Conservation (phyloP, 2,797 vertebrate species). For the Microctenopoma lineatum region DNA sequence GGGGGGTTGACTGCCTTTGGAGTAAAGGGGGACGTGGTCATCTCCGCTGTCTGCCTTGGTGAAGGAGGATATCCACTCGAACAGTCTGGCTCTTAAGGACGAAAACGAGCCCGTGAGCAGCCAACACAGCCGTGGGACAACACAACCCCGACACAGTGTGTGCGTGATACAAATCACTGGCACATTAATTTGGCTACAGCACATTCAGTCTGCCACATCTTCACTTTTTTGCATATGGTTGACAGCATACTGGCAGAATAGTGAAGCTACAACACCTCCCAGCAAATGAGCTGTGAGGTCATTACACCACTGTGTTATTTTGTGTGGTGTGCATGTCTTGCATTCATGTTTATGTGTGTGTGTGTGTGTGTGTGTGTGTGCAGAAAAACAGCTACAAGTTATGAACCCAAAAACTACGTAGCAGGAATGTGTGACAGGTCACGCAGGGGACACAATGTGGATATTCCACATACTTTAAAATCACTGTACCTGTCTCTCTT, state of each 20-base stretch:
- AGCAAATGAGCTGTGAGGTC: constrained; percentile 61
- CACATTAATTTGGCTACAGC: constrained; percentile 2
- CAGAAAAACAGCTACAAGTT: constrained; percentile 24
- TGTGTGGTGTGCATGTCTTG: constrained; percentile 39
- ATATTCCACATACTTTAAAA: neutral
- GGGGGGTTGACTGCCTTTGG: constrained; percentile 83
- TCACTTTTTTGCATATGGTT: constrained; percentile 54
- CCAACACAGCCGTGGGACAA: constrained; percentile 42
- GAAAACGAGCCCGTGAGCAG: constrained; percentile 73
- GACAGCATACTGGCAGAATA: constrained; percentile 50
- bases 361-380: neutral
- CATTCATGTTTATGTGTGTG: constrained; percentile 13
- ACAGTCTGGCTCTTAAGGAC: constrained; percentile 86
- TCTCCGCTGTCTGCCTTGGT: constrained; percentile 86
- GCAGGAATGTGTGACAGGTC: constrained; percentile 33
- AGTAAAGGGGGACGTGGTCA: constrained; percentile 83
- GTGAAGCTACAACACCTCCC: constrained; percentile 57
- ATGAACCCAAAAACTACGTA: constrained; percentile 34
- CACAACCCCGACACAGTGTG: constrained; percentile 16
- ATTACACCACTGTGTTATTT: constrained; percentile 63
- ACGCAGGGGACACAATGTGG: constrained; percentile 28
- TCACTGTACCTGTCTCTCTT: constrained; percentile 95
- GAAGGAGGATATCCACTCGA: constrained; percentile 89
- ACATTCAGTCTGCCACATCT: neutral
- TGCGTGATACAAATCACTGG: neutral